phyloP scores from a whole-genome alignment of 2,797 vertebrate species.

The Hozukius guyotensis region DNA sequence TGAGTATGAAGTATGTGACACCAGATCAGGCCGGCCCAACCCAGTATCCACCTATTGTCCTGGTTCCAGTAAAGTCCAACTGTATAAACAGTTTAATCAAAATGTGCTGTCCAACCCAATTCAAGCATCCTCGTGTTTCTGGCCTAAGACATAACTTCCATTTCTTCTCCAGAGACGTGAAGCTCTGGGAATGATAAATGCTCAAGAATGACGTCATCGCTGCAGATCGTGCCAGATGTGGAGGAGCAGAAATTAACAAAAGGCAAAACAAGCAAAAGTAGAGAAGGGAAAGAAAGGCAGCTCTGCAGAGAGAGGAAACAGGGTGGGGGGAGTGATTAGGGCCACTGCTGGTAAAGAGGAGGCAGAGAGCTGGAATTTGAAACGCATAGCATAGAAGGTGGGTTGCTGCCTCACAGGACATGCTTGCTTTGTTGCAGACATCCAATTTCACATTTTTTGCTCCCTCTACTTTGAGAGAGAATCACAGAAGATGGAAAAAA shows the following conservation, averaged over 20 bases:
- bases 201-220: conserved; percentile 34
- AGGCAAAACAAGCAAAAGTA: conserved; percentile 29
- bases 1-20: conserved; percentile 13
- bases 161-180: conserved; percentile 13
- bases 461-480: conserved; percentile 26
- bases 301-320: conserved; percentile 6
- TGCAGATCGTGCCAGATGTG: conserved; percentile 37
- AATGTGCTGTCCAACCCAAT: conserved; percentile 33
- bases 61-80: conserved; percentile 37
- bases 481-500: conserved; percentile 27
- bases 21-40: conserved; percentile 25
- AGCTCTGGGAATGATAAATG: conserved; percentile 26
- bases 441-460: conserved; percentile 55
- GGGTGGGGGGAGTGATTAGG: conserved; percentile 42
- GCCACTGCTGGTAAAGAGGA: conserved; percentile 26
- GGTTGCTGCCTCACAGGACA: conserved; percentile 43
- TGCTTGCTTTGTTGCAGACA: conserved; percentile 53
- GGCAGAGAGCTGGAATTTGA: conserved; percentile 44
- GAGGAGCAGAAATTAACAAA: conserved; percentile 33
- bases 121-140: conserved; percentile 24
- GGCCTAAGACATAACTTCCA: background rate
- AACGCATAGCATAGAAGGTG: conserved; percentile 42
- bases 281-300: background rate
- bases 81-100: conserved; percentile 49
- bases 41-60: conserved; percentile 34